Evolutionary conservation across 2,888 invertebrate genomes (phyloP), one percentile per base, ranked within the genome.

Genomic region (Leucozona laternaria): DNA sequence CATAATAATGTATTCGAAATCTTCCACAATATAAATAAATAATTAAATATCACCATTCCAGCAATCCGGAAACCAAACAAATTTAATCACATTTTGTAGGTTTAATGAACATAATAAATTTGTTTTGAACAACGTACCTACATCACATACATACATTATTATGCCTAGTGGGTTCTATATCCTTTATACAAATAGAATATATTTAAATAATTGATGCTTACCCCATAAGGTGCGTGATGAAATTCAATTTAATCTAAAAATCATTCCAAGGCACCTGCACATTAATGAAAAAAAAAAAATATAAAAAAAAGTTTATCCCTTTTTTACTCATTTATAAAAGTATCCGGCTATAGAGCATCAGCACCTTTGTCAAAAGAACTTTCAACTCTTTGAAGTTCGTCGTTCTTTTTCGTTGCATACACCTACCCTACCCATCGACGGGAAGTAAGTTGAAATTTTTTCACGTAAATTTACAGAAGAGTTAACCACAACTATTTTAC

Each of bases 401-500:
- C 2, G 31, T 31, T 34, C 17, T 45, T 28, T 4, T 43, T n/a
- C 28, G 43, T 64, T 45, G n/a, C 45, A 11, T 45, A 43, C 2
- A n/a, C n/a, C n/a, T n/a, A 57, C 4, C 3, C 17, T 10, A 25
- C 8, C 40, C 22, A 25, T 58, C n/a, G 8, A 2, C 17, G 2
- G 8, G 20, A 57, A 60, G n/a, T 55, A 76, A 48, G 68, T 68
- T 37, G 22, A 58, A 25, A 81, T 85, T 78, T 78, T 71, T 82
- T 20, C 86, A 86, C 86, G 78, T 86, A 78, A 75, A 82, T 58
- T 81, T 85, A 71, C 82, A 68, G 50, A 62, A 73, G 68, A 68
- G 48, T 58, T 55, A 81, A 82, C 82, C 86, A 82, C 86, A 86
- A 86, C 86, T 86, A 86, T 86, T 79, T 62, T 71, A 70, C 70